Base-by-base conservation (phyloP, 1,140 invertebrate species). In the Charaxes varanes region DNA sequence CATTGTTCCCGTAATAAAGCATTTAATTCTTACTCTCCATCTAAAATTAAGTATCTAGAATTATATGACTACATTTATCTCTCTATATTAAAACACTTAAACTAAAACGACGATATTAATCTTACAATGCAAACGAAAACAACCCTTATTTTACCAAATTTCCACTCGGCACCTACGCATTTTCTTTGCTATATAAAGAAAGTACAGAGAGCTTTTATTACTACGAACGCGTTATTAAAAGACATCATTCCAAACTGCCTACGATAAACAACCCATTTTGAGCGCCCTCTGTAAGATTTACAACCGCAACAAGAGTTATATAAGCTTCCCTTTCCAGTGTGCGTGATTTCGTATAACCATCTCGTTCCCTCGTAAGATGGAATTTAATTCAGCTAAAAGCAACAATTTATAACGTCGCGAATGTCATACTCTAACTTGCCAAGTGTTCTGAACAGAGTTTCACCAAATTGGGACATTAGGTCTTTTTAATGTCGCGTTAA, bases 351-450 rank as follows among this genome's bases (percentile, higher is more conserved):
- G 11, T 62, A 51, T 26, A 44, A 35, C 45, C 38, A 22, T 53
- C 49, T 42, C 49, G 28, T 22, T 58, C 52, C n/a, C 27, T 15
- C 7, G 22, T 41, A 23, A 33, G 22, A 42, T 30, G 32, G 52
- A 61, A 66, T 69, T 66, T 69, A 69, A 69, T 69, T 66, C 64
- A 46, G 53, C 53, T 69, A 65, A 69, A 65, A 69, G 65, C 65
- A 61, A 65, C 62, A 57, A 69, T 69, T 69, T 69, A 69, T 69
- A 69, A 69, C 59, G 41, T 48, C 46, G 40, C 17, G 43, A 32
- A 47, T 33, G 45, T 43, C 31, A 45, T 48, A 42, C 31, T 34
- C 22, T 34, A 27, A 42, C 30, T 42, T 42, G 40, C 40, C 40
- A 42, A 42, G 34, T 42, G 30, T 28, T 23, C 31, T 18, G 21